Evolutionary conservation across 2,113 vertebrate species (phyloP).

Genomic region (Ceyx melanurus): DNA sequence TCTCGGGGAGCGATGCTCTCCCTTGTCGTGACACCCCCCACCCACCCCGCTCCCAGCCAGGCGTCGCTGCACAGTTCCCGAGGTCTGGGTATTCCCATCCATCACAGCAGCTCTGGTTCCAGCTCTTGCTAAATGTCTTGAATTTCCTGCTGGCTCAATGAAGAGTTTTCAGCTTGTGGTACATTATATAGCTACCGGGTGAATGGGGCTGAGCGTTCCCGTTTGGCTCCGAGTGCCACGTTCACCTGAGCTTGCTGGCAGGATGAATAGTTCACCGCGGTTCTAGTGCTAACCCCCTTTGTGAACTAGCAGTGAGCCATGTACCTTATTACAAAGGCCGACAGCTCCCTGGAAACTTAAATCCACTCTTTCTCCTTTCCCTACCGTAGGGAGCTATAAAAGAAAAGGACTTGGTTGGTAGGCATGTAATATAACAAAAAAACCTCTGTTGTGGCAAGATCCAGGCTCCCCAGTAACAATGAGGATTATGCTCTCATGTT

Average conservation of each 20-base stretch:
- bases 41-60: neutral
- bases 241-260: constrained; percentile 68
- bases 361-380: constrained; percentile 45
- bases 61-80: neutral
- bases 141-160: constrained; percentile 63
- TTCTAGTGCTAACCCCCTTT: constrained; percentile 60
- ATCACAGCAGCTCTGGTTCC: constrained; percentile 47
- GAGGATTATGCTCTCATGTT: constrained; percentile 18
- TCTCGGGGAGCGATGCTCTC: neutral
- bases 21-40: neutral
- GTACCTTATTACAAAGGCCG: constrained; percentile 59
- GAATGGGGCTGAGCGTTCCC: constrained; percentile 49
- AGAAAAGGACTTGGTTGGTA: constrained; percentile 60
- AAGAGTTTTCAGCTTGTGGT: constrained; percentile 66
- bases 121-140: constrained; percentile 22
- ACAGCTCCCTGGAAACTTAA: constrained; percentile 64
- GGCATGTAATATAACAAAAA: constrained; percentile 61
- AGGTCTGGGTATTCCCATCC: constrained; percentile 25
- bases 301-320: constrained; percentile 62
- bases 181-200: constrained; percentile 47
- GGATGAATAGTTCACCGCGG: constrained; percentile 22
- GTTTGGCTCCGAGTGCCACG: constrained; percentile 25
- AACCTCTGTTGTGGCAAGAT: constrained; percentile 27
- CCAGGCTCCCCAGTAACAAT: constrained; percentile 42
- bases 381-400: constrained; percentile 33